phyloP scores from a whole-genome alignment of 2,113 vertebrate genomes.

The Aptenodytes patagonicus region DNA sequence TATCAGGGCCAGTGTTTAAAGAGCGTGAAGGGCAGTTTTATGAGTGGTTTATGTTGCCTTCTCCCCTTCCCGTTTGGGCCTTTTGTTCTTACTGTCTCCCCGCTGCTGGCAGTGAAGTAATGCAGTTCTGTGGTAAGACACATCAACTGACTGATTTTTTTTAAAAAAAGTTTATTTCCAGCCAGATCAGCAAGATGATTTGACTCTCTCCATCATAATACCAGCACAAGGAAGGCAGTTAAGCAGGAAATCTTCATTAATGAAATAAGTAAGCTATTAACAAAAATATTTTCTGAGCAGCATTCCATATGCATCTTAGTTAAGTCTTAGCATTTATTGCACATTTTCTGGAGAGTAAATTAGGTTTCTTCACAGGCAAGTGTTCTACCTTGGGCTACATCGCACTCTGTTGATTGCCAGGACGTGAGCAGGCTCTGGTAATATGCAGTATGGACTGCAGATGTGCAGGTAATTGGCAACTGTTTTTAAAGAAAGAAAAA shows the following conservation, averaged over 20 bases:
- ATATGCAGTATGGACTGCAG: not conserved
- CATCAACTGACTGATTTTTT: too few relatives aligned
- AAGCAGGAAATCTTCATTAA: not conserved
- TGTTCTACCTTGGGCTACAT: not conserved
- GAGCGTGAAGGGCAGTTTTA: not conserved
- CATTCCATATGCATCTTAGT: not conserved
- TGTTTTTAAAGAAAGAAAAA: not conserved
- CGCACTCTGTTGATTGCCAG: not conserved
- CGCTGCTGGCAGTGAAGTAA: not conserved
- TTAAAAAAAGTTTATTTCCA: not conserved
- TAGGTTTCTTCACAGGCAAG: not conserved
- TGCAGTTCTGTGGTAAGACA: not conserved
- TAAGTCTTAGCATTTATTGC: not conserved
- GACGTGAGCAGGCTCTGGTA: not conserved
- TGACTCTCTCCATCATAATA: not conserved
- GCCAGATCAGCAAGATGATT: not conserved
- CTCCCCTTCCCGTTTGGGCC: not conserved
- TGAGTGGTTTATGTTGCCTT: not conserved
- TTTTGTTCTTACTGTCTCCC: not conserved
- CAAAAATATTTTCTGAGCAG: not conserved
- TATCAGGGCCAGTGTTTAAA: not conserved
- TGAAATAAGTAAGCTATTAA: not conserved
- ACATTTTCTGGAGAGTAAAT: not conserved
- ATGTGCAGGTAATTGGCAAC: not conserved
- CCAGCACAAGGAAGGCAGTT: not conserved